Evolutionary conservation across 1,140 invertebrate genomes (phyloP).

Genomic region (Calliopsis andreniformis): DNA sequence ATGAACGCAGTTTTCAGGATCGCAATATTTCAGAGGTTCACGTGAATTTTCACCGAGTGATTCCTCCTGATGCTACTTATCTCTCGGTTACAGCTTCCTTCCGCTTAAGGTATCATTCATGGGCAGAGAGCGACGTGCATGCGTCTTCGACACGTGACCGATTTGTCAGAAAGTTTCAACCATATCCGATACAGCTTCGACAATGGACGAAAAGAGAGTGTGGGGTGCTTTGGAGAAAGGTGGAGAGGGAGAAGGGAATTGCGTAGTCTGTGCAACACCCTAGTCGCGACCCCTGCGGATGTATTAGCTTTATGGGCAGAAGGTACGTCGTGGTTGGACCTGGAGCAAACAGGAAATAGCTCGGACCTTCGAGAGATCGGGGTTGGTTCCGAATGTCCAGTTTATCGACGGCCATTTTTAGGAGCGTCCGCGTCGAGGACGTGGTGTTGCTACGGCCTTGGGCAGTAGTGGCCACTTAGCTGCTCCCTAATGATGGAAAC

Average conservation of each 20-base stretch:
- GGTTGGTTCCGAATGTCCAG: slow-evolving; percentile 61
- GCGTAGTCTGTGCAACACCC: slow-evolving; percentile 49
- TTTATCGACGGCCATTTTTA: slow-evolving; percentile 76
- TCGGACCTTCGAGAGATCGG: slow-evolving; percentile 61
- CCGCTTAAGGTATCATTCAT: slow-evolving; percentile 50
- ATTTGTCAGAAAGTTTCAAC: slow-evolving; percentile 76
- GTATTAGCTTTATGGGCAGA: slow-evolving; percentile 79
- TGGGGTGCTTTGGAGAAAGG: neutral
- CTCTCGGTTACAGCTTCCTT: slow-evolving; percentile 61
- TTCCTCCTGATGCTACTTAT: neutral
- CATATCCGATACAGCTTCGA: slow-evolving; percentile 34
- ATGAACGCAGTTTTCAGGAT: neutral
- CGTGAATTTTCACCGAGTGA: neutral
- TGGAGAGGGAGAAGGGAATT: neutral
- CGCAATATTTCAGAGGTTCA: neutral
- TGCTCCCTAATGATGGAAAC: slow-evolving; percentile 63
- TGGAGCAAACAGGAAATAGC: slow-evolving; percentile 78
- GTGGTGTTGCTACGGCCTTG: slow-evolving; percentile 49
- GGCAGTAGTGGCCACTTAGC: slow-evolving; percentile 54
- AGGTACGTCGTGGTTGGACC: slow-evolving; percentile 51
- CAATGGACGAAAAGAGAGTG: slow-evolving; percentile 20
- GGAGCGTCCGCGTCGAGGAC: slow-evolving; percentile 50
- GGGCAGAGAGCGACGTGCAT: slow-evolving; percentile 21
- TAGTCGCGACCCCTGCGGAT: slow-evolving; percentile 74
- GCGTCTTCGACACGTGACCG: slow-evolving; percentile 75